phyloP scores from a whole-genome alignment of 37 sponge, comb jelly and placozoan species.

The Halichondria panicea region DNA sequence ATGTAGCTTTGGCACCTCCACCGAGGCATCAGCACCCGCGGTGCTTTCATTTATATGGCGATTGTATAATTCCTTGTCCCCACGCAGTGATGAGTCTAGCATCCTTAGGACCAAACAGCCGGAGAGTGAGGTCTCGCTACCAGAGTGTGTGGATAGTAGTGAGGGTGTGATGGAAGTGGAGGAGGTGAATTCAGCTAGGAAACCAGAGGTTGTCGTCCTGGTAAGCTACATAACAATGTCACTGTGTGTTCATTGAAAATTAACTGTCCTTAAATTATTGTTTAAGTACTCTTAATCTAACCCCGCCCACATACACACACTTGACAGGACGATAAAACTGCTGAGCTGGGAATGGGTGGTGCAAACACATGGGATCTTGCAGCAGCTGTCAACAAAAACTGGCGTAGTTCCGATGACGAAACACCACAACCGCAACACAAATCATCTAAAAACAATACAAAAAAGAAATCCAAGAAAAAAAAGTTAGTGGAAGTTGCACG shows the following conservation, averaged over 20 bases:
- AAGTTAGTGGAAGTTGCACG: not conserved
- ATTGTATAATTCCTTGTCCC: not conserved
- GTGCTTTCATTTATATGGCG: too few species aligned
- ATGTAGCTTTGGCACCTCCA: too few species aligned
- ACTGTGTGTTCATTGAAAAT: not conserved
- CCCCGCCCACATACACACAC: too few species aligned
- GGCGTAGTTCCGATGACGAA: not conserved
- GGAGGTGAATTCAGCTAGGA: not conserved
- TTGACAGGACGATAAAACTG: slow-evolving; percentile 43
- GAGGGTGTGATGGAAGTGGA: not conserved
- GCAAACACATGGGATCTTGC: slow-evolving; percentile 36
- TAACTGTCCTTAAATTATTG: not conserved
- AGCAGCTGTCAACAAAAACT: not conserved
- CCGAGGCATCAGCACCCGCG: too few species aligned
- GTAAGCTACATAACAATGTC: slow-evolving; percentile 15
- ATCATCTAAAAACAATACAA: not conserved
- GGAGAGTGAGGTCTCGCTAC: slow-evolving; percentile 1
- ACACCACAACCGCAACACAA: not conserved
- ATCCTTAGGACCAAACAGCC: slow-evolving; percentile 8
- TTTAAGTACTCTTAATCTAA: not conserved
- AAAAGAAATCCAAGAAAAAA: not conserved
- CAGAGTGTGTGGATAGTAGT: not conserved
- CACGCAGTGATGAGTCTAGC: not conserved
- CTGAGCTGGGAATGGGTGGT: slow-evolving; percentile 58
- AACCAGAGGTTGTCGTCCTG: slow-evolving; percentile 5